Evolutionary conservation across 2,797 vertebrate species (phyloP).

Genomic region (Gymnoscopelus microlampas): DNA sequence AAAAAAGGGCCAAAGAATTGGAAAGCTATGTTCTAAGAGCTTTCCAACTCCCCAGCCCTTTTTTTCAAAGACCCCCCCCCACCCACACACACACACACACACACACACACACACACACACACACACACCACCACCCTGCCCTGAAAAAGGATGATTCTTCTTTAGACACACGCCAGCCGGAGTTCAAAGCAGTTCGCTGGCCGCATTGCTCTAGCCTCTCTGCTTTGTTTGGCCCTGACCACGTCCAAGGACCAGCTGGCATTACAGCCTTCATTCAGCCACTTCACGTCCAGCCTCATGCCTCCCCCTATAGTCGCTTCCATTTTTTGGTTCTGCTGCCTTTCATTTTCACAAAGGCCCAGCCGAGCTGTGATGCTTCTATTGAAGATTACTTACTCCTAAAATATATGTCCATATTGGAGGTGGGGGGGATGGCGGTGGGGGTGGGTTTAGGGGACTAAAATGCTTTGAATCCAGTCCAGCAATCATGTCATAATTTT

Average conservation of each 20-base stretch:
- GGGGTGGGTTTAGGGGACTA: too few species aligned
- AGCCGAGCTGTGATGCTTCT: background rate
- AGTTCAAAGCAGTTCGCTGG: conserved; percentile 8
- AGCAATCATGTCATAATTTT: too few species aligned
- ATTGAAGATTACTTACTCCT: background rate
- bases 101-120: background rate
- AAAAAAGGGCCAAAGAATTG: conserved; percentile 27
- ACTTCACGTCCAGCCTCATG: conserved; percentile 7
- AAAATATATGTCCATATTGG: background rate
- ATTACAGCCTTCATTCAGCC: conserved; percentile 20
- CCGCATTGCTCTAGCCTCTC: conserved; percentile 2
- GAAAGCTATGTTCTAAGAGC: conserved; percentile 16
- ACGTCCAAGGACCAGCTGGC: conserved; percentile 9
- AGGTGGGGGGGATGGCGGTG: background rate
- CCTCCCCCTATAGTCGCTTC: background rate
- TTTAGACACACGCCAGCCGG: conserved; percentile 23
- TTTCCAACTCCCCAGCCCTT: too few species aligned
- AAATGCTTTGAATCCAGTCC: too few species aligned
- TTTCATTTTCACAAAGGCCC: conserved; percentile 19
- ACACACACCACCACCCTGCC: background rate
- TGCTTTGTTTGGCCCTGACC: conserved; percentile 18
- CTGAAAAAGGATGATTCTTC: conserved; percentile 15
- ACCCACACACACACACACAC: background rate
- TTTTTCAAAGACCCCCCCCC: too few species aligned
- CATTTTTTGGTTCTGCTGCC: conserved; percentile 9